Base-by-base conservation (phyloP, 1,140 invertebrate species). In the Whitmania pigra region DNA sequence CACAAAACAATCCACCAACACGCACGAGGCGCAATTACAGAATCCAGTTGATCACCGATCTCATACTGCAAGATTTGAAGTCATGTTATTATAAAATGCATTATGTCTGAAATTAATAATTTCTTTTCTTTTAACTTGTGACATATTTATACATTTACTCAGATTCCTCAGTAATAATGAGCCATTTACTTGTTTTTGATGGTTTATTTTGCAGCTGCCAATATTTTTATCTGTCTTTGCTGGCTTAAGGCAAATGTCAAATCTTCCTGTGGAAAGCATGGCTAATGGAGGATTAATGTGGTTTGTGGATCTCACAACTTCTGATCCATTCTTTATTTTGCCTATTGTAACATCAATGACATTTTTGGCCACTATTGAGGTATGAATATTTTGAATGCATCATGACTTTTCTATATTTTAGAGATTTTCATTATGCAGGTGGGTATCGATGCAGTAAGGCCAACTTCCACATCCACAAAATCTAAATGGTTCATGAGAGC, bases 161-260 rank as follows among this genome's bases (percentile, higher is more conserved):
- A 3, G 31, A 36, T 36, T 36, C 6, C 31, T 36, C 6, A 36
- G 6, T 36, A 36, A 36, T 36, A 36, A 36, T 36, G 31, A 36
- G 31, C 6, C 31, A 57, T n/a, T 57, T 5, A 57, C 25, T n/a
- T 2, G 25, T 57, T 20, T n/a, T 57, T 57, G 55, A 20, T 57
- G 49, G 6, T 71, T 66, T 71, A 77, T 76, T 72, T 82, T 84
- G 40, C 78, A 91, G 88, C 83, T 88, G 15, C 93, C 93, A 0
- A 79, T 97, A 9, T 97, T 97, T 80, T 82, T 97, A 54, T 93
- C 93, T 11, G 90, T 94, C 78, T 97, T 95, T 78, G 84, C 91
- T 78, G 91, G 87, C 0, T 79, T 97, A 17, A 84, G 89, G 78
- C 74, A 78, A 78, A 95, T 97, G 92, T 87, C 92, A 0, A 89